Percentiles rank a stretch among this genome's conserved stretches.
Conservation (phyloP, 2,888 invertebrate genomes). For the Ferrisia virgata region DNA sequence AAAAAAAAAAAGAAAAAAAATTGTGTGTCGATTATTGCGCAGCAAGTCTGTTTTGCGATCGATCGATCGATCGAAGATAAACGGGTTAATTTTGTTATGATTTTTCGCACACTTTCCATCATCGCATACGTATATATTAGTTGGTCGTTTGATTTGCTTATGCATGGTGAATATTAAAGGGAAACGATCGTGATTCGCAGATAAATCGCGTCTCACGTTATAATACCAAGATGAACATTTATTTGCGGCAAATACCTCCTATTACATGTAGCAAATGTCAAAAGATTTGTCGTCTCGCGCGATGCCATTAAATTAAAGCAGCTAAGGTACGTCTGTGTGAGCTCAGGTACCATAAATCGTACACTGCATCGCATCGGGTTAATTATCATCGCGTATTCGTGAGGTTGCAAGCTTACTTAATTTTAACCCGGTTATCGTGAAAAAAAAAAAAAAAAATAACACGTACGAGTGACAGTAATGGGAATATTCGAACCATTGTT, state of each 20-base stretch:
- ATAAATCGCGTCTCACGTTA: no score
- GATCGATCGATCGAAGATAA: background rate
- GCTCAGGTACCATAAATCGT: background rate
- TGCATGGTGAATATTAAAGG: no score
- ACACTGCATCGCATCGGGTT: constrained; percentile 30
- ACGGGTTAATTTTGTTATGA: background rate
- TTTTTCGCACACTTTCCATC: background rate
- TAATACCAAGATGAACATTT: no score
- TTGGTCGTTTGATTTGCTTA: no score
- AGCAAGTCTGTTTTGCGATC: no score
- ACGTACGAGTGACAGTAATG: constrained; percentile 18
- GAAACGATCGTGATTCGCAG: no score
- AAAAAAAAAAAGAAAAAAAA: background rate
- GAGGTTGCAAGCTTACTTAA: constrained; percentile 24
- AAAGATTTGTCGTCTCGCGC: background rate
- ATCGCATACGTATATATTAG: no score
- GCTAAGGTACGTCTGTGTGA: background rate
- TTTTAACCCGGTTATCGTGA: constrained; percentile 41
- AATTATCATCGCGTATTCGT: constrained; percentile 12
- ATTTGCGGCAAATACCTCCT: background rate
- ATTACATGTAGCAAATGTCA: background rate
- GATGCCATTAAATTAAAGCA: background rate
- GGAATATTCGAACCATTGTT: constrained; percentile 40
- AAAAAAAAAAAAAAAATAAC: no score
- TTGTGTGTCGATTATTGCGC: background rate